Evolutionary conservation across 2,888 invertebrate species (phyloP), one percentile per base, ranked within the genome.

Genomic region (Epistrophella euchroma): DNA sequence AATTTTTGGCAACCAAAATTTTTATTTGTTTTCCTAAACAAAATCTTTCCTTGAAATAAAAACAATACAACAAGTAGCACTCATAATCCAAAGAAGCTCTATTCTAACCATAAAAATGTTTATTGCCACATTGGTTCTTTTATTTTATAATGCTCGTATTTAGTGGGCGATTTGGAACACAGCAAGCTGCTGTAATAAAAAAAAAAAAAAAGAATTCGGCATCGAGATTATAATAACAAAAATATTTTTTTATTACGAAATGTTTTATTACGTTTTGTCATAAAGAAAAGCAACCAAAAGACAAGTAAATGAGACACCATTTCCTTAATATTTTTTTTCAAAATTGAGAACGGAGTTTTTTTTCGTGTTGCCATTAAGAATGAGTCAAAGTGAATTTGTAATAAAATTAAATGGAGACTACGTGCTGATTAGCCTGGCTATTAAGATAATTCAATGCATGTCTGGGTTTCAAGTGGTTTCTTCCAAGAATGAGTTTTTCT

Each of bases 81-180:
- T 43, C 17, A 5, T 37, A 32, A 32, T 43, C 56, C 28, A 45
- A 45, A 56, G 47, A 37, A 62, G 17, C 35, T 1, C 15, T n/a
- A 19, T 43, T 35, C 6, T 9, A 22, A 52, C 15, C 19, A 64
- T 76, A 82, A 82, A 81, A 81, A 43, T 66, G 4, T 82, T 82
- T 76, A 82, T 60, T 32, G 37, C 82, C 35, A 43, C 40, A 22
- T 58, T 22, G 64, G 55, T 47, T 45, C 28, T 43, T 71, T 43
- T 82, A n/a, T 72, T 66, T 58, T 76, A 64, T 76, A 66, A 82
- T 72, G 76, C 47, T 56, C 22, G 9, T 19, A 60, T 70, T 74
- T 84, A 52, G 50, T 45, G 52, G 47, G 50, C n/a, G 25, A 43
- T 47, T 64, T 79, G 62, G 74, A 83, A 52, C 15, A 17, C 43